These are phyloP conservation scores for Pipistrellus pygmaeus DNA, from an alignment of 2,797 vertebrate species.

Conservation along the genomic window DNA sequence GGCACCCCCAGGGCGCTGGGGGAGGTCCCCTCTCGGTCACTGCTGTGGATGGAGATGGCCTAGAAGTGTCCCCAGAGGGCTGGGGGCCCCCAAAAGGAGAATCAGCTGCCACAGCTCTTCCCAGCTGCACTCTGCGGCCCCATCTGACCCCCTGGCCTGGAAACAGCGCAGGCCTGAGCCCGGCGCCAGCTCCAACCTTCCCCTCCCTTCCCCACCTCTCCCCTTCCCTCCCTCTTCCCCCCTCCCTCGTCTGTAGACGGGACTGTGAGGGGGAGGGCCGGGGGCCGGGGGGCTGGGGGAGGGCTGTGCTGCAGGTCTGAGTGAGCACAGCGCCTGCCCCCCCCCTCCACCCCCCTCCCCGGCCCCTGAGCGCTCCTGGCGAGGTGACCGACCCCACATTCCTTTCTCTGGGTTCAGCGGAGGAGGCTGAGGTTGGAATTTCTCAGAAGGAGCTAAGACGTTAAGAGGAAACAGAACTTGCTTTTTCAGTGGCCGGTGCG, in stretches of 20 bases:
- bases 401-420: conserved; percentile 57
- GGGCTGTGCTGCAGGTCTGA: not conserved
- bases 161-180: not conserved
- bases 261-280: not conserved
- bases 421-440: conserved; percentile 31
- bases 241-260: not conserved
- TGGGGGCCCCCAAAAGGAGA: fast-evolving
- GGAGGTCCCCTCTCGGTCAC: fast-evolving
- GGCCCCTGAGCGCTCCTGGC: conserved; percentile 57
- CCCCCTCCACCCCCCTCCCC: fast-evolving
- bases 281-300: too few relatives aligned
- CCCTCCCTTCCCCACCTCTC: too few relatives aligned
- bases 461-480: conserved; percentile 71
- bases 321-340: not conserved
- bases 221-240: too few relatives aligned
- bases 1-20: fast-evolving
- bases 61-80: not conserved
- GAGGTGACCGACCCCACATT: conserved; percentile 22
- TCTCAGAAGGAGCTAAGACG: conserved; percentile 55
- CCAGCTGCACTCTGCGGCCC: fast-evolving
- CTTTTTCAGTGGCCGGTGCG: conserved; percentile 1
- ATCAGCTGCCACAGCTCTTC: not conserved
- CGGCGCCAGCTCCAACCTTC: not conserved
- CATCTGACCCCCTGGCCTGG: not conserved
- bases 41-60: not conserved